Evolutionary conservation across 2,888 invertebrate genomes (phyloP), one percentile per base, ranked within the genome.

Genomic region (Augiades crinisus): DNA sequence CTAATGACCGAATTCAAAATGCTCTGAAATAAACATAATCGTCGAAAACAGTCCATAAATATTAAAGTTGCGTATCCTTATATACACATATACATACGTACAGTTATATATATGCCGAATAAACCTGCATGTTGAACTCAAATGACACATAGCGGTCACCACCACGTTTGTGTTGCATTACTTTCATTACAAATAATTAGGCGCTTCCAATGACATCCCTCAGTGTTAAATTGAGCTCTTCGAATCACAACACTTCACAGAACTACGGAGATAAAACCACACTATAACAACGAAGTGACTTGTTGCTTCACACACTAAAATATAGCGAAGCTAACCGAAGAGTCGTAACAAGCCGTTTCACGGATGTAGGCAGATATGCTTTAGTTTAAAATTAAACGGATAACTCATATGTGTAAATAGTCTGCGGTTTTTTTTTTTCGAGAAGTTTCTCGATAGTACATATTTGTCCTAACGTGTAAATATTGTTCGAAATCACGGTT

Each of bases 161-260:
- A 40, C 38, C 19, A 13, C 38, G 14, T 40, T 17, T n/a, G 14
- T 24, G 8, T 21, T 33, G 37, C 17, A 37, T 37, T 21, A 22
- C 38, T 38, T 7, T 22, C 38, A 40, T 40, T 22, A 37, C 36
- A 40, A 24, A 40, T 14, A 40, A 40, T 40, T 14, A 40, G 14
- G 5, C 24, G 13, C 14, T 40, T 40, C 38, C 38, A 22, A 22
- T 14, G 3, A 40, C 38, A 40, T 24, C 22, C 21, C 13, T 7
- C 14, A 24, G n/a, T 24, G 24, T 40, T 14, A 14, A 38, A 14
- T 22, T 22, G 16, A 19, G 19, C 43, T 43, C 30, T 30, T 4
- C 4, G n/a, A 27, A 14, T n/a, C 14, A n/a, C 41, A 10, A 8
- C 31, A 19, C 19, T 43, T 38, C 38, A 22, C 22, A 14, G 30